Evolutionary conservation across 2,797 vertebrate genomes (phyloP).

Genomic region (Okamejei kenojei): DNA sequence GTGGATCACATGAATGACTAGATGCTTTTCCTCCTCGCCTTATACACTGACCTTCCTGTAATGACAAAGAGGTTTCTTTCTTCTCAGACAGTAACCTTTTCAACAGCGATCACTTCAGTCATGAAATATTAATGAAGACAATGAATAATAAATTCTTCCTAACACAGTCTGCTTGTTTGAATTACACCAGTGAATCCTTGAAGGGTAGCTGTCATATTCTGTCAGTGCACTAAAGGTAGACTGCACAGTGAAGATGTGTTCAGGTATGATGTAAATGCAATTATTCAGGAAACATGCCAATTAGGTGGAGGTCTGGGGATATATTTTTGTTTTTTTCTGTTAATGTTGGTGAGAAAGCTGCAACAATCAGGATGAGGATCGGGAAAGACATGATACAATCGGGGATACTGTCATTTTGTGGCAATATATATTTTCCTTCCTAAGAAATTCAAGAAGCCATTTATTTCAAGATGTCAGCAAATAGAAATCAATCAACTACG

Average conservation of each 20-base stretch:
- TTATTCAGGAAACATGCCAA: background rate
- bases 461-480: background rate
- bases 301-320: background rate
- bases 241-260: no score
- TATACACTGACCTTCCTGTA: conserved; percentile 47
- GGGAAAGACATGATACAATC: background rate
- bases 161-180: conserved; percentile 44
- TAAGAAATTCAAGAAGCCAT: background rate
- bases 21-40: conserved; percentile 42
- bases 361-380: background rate
- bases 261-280: background rate
- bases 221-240: background rate
- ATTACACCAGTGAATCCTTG: conserved; percentile 33
- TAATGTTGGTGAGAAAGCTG: background rate
- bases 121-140: conserved; percentile 41
- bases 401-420: background rate
- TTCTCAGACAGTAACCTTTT: conserved; percentile 44
- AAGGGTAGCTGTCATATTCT: conserved; percentile 28
- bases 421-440: background rate
- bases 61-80: conserved; percentile 40
- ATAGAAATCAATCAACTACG: background rate
- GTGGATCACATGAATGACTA: conserved; percentile 37
- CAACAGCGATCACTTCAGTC: conserved; percentile 42
- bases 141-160: conserved; percentile 46
- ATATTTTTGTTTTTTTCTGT: background rate